A percentile compares a stretch with the other conserved stretches of the same genome.
Evolutionary conservation across 2,888 invertebrate species (phyloP).

Genomic region (Lepidonotus clava): DNA sequence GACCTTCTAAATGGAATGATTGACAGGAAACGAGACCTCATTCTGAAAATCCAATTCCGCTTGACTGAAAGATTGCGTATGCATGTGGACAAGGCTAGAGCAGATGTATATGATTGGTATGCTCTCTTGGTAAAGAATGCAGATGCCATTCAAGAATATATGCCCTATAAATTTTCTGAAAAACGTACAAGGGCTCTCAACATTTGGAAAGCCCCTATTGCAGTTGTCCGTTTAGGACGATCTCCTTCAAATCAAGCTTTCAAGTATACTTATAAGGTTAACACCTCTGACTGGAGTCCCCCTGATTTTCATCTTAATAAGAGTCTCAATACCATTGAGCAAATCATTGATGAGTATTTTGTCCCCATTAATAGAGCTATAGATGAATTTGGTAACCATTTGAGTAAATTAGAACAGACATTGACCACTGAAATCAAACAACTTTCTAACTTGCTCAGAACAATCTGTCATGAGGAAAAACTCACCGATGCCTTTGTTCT

Average conservation of each 20-base stretch:
- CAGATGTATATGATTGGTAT: conserved; percentile 21
- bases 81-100: conserved; percentile 39
- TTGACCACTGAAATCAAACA: no score
- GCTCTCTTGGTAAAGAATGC: neutral
- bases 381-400: no score
- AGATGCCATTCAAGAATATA: conserved; percentile 21
- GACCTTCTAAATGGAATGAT: conserved; percentile 25
- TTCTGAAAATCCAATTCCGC: conserved; percentile 42
- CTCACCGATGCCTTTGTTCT: no score
- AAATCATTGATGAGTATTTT: conserved; percentile 23
- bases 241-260: no score
- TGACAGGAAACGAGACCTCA: neutral
- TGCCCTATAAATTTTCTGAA: conserved; percentile 38
- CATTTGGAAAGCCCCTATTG: conserved; percentile 36
- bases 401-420: no score
- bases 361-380: conserved; percentile 21
- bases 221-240: no score
- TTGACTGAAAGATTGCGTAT: conserved; percentile 1
- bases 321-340: neutral
- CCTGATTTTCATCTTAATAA: neutral
- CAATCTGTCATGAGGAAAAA: no score
- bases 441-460: no score
- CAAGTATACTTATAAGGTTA: neutral
- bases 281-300: neutral
- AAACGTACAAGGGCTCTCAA: neutral